Conservation (phyloP, 2,888 invertebrate species). For the Brachypalpus laphriformis region DNA sequence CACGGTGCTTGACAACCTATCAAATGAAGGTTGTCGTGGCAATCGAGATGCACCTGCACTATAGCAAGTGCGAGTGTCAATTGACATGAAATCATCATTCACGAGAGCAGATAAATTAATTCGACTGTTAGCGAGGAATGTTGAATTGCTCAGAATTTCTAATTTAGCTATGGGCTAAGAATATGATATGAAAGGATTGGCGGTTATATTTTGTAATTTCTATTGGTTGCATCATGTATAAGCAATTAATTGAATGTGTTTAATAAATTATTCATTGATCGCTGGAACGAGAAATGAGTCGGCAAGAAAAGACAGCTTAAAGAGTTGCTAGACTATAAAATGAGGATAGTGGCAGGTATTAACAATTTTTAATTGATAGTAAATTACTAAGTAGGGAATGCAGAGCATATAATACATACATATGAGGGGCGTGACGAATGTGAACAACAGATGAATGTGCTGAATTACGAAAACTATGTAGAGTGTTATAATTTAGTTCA, state of each 20-base stretch:
- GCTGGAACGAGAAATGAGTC: conserved; percentile 21
- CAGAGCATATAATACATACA: neutral
- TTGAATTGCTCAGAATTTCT: conserved; percentile 28
- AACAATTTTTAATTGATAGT: conserved; percentile 15
- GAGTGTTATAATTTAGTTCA: neutral
- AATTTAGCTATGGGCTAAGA: conserved; percentile 7
- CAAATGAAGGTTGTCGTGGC: conserved; percentile 4
- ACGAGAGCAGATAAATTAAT: conserved; percentile 13
- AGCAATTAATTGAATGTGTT: conserved; percentile 45
- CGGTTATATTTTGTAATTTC: conserved; percentile 14
- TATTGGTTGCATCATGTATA: conserved; percentile 31
- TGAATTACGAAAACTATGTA: neutral
- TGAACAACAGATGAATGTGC: neutral
- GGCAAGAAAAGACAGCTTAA: neutral
- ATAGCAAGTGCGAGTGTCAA: neutral
- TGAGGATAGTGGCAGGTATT: neutral
- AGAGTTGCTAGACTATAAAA: neutral
- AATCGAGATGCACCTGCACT: neutral
- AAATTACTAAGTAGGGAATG: neutral
- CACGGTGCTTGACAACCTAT: conserved; percentile 3
- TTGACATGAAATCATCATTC: conserved; percentile 50
- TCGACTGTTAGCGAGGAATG: neutral
- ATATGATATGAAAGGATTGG: conserved; percentile 33
- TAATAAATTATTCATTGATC: conserved; percentile 59
- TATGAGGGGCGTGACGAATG: neutral